phyloP scores from a whole-genome alignment of 2,888 invertebrate genomes.

The Schizotus pectinicornis region DNA sequence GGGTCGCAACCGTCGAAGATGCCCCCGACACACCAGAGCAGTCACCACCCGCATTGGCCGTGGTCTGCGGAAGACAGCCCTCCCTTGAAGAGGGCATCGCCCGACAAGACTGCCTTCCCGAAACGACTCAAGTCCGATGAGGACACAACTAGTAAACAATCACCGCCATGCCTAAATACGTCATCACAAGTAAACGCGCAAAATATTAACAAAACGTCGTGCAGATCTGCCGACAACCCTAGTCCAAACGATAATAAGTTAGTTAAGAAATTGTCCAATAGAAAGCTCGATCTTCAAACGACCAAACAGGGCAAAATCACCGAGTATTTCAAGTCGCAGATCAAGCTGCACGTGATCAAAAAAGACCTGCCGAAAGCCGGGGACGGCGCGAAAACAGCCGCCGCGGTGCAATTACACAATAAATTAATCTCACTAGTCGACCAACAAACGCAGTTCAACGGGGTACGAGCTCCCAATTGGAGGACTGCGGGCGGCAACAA shows the following conservation, averaged over 20 bases:
- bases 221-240: slow-evolving; percentile 11
- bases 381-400: slow-evolving; percentile 10
- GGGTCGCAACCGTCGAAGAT: slow-evolving; percentile 50
- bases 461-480: slow-evolving; percentile 34
- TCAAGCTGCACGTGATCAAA: slow-evolving; percentile 65
- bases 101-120: slow-evolving; percentile 45
- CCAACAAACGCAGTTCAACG: slow-evolving; percentile 46
- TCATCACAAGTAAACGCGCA: slow-evolving; percentile 21
- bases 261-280: slow-evolving; percentile 19
- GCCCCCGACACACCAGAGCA: slow-evolving; percentile 51
- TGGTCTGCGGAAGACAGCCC: slow-evolving; percentile 46
- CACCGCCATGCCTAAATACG: slow-evolving; percentile 50
- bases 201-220: slow-evolving; percentile 24
- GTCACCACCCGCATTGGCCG: slow-evolving; percentile 48
- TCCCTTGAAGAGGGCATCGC: slow-evolving; percentile 36
- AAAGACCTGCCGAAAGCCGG: slow-evolving; percentile 45
- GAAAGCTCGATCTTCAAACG: slow-evolving; percentile 15
- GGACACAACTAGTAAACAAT: slow-evolving; percentile 41
- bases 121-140: slow-evolving; percentile 47
- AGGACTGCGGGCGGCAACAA: slow-evolving; percentile 54
- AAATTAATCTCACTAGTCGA: slow-evolving; percentile 47
- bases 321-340: slow-evolving; percentile 84
- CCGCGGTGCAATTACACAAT: slow-evolving; percentile 18
- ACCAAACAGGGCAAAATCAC: slow-evolving; percentile 77
- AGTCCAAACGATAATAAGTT: slow-evolving; percentile 26